These are phyloP conservation scores for Nomada goodeniana DNA, from an alignment of 2,888 invertebrate species.

Conservation along the genomic window DNA sequence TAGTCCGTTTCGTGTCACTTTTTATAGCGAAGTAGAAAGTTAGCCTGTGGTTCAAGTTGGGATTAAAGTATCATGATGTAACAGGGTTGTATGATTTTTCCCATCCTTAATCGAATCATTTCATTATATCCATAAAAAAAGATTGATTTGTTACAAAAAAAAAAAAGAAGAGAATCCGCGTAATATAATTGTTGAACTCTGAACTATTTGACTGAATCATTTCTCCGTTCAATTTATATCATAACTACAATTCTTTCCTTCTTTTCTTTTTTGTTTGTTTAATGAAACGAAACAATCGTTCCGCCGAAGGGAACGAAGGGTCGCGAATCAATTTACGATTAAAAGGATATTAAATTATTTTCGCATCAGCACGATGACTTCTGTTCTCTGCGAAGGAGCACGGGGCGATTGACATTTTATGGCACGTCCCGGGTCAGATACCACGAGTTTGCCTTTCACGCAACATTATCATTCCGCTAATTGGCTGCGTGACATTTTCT, in stretches of 20 bases:
- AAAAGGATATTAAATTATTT: background rate
- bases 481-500: constrained; percentile 78
- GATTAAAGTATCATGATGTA: constrained; percentile 70
- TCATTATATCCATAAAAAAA: background rate
- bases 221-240: background rate
- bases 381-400: constrained; percentile 68
- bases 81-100: constrained; percentile 41
- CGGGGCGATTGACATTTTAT: constrained; percentile 78
- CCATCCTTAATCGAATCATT: constrained; percentile 13
- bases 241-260: background rate
- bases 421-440: constrained; percentile 73
- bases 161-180: background rate
- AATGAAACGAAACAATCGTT: too few relatives aligned
- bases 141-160: background rate
- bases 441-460: constrained; percentile 62
- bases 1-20: constrained; percentile 70
- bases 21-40: constrained; percentile 72
- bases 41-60: constrained; percentile 71
- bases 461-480: constrained; percentile 77
- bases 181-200: too few relatives aligned
- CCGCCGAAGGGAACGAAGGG: too few relatives aligned
- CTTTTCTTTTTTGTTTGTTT: too few relatives aligned
- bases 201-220: too few relatives aligned
- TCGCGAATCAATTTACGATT: background rate
- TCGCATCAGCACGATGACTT: background rate